These are phyloP conservation scores for Hemiprocne comata DNA, from an alignment of 2,113 vertebrate genomes.

Conservation along the genomic window DNA sequence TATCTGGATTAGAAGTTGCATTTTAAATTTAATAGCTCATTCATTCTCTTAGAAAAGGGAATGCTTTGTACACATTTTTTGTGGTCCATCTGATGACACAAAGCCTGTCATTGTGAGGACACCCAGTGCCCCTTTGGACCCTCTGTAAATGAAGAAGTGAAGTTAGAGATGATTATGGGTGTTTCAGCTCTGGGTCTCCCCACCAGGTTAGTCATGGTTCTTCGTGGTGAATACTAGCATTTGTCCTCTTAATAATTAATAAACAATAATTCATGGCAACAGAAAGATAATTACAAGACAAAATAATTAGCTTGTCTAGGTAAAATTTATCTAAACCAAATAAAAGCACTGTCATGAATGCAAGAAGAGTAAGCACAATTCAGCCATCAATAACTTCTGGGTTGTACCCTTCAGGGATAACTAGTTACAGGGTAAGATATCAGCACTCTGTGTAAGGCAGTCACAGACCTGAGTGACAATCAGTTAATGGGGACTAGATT, in stretches of 20 bases:
- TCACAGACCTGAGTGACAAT: not conserved
- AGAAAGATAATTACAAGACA: not conserved
- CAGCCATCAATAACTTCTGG: not conserved
- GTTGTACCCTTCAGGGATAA: not conserved
- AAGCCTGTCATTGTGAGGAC: not conserved
- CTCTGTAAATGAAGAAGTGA: not conserved
- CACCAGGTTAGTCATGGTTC: not conserved
- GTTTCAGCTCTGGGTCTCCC: not conserved
- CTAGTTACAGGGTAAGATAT: not conserved
- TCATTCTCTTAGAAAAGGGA: not conserved
- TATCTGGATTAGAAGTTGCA: not conserved
- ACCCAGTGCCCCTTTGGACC: not conserved
- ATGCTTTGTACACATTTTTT: not conserved
- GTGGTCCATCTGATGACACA: not conserved
- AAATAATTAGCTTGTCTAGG: not conserved
- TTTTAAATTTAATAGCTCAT: not conserved
- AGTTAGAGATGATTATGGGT: not conserved
- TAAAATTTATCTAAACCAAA: not conserved
- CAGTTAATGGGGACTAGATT: not conserved
- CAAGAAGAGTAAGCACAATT: not conserved
- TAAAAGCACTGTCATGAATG: not conserved
- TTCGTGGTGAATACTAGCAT: not conserved
- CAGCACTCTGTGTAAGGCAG: not conserved
- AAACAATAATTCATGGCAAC: not conserved
- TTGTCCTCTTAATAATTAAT: not conserved